Percentiles rank a stretch among this genome's conserved stretches.
Conservation (phyloP, 2,888 invertebrate species). For the Ichneumon xanthorius region DNA sequence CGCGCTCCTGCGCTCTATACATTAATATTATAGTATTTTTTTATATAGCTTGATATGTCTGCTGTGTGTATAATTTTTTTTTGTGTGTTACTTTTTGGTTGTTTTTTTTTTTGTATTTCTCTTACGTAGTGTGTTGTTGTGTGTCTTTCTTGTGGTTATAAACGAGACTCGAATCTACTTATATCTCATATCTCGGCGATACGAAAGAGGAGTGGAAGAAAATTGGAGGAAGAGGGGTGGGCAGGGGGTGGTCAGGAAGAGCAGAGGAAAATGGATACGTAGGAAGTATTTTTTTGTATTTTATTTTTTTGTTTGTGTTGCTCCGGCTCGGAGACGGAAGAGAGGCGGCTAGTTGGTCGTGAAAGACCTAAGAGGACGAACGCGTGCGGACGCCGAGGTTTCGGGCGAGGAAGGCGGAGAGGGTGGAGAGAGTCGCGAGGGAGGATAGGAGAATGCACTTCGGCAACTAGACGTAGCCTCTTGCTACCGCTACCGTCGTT, state of each 20-base stretch:
- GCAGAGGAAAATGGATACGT: conserved; percentile 24
- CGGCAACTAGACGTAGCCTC: conserved; percentile 80
- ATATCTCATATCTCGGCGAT: conserved; percentile 59
- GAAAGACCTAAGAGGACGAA: conserved; percentile 46
- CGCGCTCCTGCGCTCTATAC: conserved; percentile 60
- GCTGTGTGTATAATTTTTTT: conserved; percentile 65
- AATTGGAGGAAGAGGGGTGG: not conserved
- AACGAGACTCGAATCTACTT: conserved; percentile 68
- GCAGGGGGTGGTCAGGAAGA: conserved; percentile 4
- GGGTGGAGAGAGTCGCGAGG: conserved; percentile 27
- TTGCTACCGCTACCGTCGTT: conserved; percentile 71
- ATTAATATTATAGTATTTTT: conserved; percentile 56
- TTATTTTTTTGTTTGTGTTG: not conserved
- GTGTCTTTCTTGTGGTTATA: conserved; percentile 62
- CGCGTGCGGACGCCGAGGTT: conserved; percentile 33
- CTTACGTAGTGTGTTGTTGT: conserved; percentile 17
- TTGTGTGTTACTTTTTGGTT: conserved; percentile 39
- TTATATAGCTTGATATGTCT: conserved; percentile 71
- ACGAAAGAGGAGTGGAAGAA: conserved; percentile 55
- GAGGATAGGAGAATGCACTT: conserved; percentile 43
- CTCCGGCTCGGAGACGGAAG: conserved; percentile 32
- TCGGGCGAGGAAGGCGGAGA: conserved; percentile 33
- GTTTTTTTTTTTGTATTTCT: conserved; percentile 17
- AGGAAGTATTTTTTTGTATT: not conserved
- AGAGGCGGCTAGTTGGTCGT: conserved; percentile 49